Evolutionary conservation across 1,140 invertebrate genomes (phyloP), one percentile per base, ranked within the genome.

Genomic region (Hyphantria cunea): DNA sequence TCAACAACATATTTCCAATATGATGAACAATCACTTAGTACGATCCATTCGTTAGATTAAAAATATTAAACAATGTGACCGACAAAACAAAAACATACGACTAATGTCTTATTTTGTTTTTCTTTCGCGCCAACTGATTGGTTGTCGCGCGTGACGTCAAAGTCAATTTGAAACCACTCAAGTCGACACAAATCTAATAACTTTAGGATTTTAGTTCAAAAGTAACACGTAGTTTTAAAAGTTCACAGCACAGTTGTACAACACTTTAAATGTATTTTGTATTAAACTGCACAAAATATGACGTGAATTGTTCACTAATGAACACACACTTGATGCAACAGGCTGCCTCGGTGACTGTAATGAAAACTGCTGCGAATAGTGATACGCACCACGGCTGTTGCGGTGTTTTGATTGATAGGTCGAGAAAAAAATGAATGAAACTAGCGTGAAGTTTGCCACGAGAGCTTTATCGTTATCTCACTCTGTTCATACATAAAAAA

Each of bases 111-210:
- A 59, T 63, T 76, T 84, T 79, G 74, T 82, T 80, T 80, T 76
- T 76, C 75, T 78, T 82, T 76, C 70, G 81, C 78, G 78, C 76
- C 71, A 76, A 82, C 71, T 68, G 83, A 88, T 88, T 84, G 84
- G 84, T 74, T 74, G 69, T 64, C 49, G 61, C 53, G 51, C 13
- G 76, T 90, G 87, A 90, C 87, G 87, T 90, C 84, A 88, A 85
- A 72, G 82, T 86, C 76, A 84, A 82, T 78, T 82, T 82, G 76
- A 83, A 82, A 84, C 76, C 82, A 90, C 80, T 86, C 70, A 72
- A 82, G 72, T 77, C 71, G 70, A 78, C 80, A 85, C 84, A 84
- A 84, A 78, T 83, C 81, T 76, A 85, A 76, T 25, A 37, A 2
- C 9, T 34, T 14, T 82, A 78, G 74, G 70, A 74, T 74, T 77